Conservation (phyloP, 2,888 invertebrate species). For the Agrotis segetum region DNA sequence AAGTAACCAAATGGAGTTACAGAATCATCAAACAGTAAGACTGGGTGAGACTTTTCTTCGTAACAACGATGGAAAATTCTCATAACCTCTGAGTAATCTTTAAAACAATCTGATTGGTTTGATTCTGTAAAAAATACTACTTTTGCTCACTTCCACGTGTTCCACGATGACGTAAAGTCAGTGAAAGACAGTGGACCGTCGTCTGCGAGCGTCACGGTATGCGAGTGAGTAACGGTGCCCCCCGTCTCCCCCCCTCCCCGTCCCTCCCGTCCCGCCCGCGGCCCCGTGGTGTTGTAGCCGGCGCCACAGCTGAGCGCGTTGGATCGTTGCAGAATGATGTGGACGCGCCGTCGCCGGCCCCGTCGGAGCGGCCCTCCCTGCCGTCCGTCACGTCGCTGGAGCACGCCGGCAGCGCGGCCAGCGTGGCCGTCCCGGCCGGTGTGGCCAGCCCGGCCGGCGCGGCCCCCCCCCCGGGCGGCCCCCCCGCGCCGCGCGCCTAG, state of each 20-base stretch:
- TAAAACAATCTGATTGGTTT: background rate
- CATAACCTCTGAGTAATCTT: background rate
- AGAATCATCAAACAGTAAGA: no score
- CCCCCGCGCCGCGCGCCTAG: slow-evolving; percentile 65
- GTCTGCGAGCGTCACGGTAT: slow-evolving; percentile 73
- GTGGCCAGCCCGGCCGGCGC: slow-evolving; percentile 20
- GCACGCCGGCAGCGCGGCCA: slow-evolving; percentile 52
- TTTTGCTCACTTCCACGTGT: slow-evolving; percentile 19
- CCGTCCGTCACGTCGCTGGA: slow-evolving; percentile 77
- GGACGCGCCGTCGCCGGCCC: slow-evolving; percentile 88
- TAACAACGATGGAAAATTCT: background rate
- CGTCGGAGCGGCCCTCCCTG: slow-evolving; percentile 80
- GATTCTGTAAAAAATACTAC: background rate
- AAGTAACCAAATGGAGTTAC: slow-evolving; percentile 38
- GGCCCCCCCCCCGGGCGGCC: slow-evolving; percentile 37
- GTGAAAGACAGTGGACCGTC: slow-evolving; percentile 70
- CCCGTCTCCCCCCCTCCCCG: slow-evolving; percentile 59
- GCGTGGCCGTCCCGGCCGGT: slow-evolving; percentile 24
- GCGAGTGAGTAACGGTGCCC: slow-evolving; percentile 87
- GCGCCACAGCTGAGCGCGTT: slow-evolving; percentile 87
- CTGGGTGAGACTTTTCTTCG: no score
- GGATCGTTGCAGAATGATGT: slow-evolving; percentile 90
- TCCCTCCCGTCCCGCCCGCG: slow-evolving; percentile 54
- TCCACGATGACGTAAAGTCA: slow-evolving; percentile 9
- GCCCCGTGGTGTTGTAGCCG: slow-evolving; percentile 81